Conservation (phyloP, 1,140 invertebrate species). For the Chrysoperla carnea region DNA sequence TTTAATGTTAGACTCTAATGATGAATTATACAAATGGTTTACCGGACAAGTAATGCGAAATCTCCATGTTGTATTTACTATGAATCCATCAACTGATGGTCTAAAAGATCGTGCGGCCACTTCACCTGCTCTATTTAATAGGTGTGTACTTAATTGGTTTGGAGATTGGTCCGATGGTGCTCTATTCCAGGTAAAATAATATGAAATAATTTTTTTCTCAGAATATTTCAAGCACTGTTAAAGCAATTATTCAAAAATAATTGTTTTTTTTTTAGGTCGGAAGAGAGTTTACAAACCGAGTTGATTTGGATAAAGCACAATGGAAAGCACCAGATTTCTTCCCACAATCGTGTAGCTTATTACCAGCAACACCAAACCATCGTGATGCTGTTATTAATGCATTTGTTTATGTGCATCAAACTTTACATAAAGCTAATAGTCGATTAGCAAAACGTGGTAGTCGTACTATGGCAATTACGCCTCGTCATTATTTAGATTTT, state of each 20-base stretch:
- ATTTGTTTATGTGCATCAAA: constrained; percentile 96
- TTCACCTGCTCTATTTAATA: constrained; percentile 96
- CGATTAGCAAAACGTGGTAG: constrained; percentile 79
- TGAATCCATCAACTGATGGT: constrained; percentile 98
- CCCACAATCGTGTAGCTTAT: constrained; percentile 62
- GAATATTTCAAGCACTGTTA: not conserved
- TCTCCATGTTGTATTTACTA: constrained; percentile 98
- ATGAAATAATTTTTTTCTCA: not conserved
- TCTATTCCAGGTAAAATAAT: constrained; percentile 64
- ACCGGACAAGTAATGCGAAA: constrained; percentile 98
- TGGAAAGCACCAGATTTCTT: constrained; percentile 80
- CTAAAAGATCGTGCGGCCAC: constrained; percentile 96
- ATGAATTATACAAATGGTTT: constrained; percentile 98
- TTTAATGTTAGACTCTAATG: constrained; percentile 93
- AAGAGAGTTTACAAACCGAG: constrained; percentile 68
- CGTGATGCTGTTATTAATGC: constrained; percentile 94
- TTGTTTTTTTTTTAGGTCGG: constrained; percentile 38
- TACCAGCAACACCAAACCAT: constrained; percentile 60
- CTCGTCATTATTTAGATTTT: constrained; percentile 97
- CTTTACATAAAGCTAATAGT: constrained; percentile 84
- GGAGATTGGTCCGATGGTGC: constrained; percentile 99
- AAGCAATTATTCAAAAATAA: not conserved
- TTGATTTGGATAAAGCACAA: constrained; percentile 63
- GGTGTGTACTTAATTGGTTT: constrained; percentile 99
- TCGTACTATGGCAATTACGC: constrained; percentile 93